phyloP scores from a whole-genome alignment of 2,797 vertebrate genomes.

The Dromococcyx pavoninus region DNA sequence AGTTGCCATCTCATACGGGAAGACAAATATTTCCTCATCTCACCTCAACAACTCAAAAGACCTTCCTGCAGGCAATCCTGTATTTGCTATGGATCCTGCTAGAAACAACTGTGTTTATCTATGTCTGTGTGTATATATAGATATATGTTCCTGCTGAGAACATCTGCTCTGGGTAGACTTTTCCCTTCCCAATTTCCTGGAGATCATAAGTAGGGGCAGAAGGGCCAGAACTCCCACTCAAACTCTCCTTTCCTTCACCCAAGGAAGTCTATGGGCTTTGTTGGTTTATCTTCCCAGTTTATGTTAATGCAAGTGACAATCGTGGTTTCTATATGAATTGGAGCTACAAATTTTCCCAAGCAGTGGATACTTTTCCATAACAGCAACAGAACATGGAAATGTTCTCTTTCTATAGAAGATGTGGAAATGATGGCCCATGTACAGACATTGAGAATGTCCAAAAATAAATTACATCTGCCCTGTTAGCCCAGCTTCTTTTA shows the following conservation, averaged over 20 bases:
- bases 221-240: slow-evolving; percentile 11
- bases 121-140: accelerated
- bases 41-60: not conserved
- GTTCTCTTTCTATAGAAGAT: not conserved
- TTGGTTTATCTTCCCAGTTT: slow-evolving; percentile 3
- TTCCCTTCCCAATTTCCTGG: slow-evolving; percentile 30
- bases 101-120: not conserved
- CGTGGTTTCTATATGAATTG: not conserved
- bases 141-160: slow-evolving; percentile 7
- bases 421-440: not conserved
- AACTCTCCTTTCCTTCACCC: not conserved
- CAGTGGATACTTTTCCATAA: not conserved
- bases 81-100: not conserved
- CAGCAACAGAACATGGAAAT: not conserved
- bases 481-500: not conserved
- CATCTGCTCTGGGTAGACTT: slow-evolving; percentile 16
- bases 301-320: not conserved
- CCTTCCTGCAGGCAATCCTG: not conserved
- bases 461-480: not conserved
- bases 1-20: not conserved
- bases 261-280: not conserved
- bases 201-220: slow-evolving; percentile 7
- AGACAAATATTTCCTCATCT: not conserved
- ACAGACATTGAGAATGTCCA: not conserved
- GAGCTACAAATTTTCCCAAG: not conserved